Evolutionary conservation across 2,888 invertebrate genomes (phyloP), one percentile per base, ranked within the genome.

Genomic region (Eilema caniola): DNA sequence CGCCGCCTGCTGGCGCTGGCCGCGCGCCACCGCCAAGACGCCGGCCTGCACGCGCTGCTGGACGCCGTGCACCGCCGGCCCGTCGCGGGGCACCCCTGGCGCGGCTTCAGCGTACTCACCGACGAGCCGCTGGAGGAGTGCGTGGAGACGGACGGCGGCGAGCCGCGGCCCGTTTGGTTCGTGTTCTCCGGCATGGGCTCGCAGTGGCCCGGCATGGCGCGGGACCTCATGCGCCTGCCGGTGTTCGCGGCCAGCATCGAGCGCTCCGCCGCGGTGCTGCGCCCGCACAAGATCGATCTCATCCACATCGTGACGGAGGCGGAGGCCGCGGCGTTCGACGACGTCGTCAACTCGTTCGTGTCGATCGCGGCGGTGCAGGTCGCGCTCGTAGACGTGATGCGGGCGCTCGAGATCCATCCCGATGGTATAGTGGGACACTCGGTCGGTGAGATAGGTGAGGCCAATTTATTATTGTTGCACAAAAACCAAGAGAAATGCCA

Each of bases 151-250:
- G 90, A 90, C 76, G 86, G 89, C 69, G 89, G 92, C 14, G 94
- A 95, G 60, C 96, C 96, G 76, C 96, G 98, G 20, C 98, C 99
- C 0, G 94, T 99, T 69, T 99, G 99, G 98, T 99, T 97, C 92
- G 96, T 99, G 76, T 99, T 99, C 95, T 98, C 99, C 62, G 99
- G 99, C 73, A 99, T 99, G 99, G 99, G 99, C 20, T 97, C 98
- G 60, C 99, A 99, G 94, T 99, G 99, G 99, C 96, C 98, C 64
- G 98, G 98, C 84, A 99, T 99, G 99, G 99, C 97, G 20, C 97
- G 97, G 87, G 96, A 97, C 72, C 96, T 99, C 80, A 97, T 99
- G 97, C 93, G 96, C 75, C 95, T 99, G 76, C 98, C 98, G 68
- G 93, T 96, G 1, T 99, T 99, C 95, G 97, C 97, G 76, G 96